Evolutionary conservation across 2,113 vertebrate species (phyloP), one percentile per base, ranked within the genome.

Genomic region (Ancistrus triradiatus): DNA sequence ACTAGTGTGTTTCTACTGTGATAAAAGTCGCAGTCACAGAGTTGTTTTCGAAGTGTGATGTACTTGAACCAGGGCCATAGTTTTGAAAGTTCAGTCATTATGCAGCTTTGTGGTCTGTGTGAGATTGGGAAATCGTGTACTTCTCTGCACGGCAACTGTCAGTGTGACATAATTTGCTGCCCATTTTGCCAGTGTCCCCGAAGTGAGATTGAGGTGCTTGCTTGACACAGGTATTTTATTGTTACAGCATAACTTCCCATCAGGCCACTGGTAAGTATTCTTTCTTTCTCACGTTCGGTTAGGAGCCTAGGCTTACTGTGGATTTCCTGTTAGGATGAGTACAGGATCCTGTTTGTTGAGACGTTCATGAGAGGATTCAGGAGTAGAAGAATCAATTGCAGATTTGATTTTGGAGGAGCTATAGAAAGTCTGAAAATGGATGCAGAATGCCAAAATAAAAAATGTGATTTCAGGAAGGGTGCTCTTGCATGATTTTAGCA

Each of bases 161-260:
- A 53, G n/a, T 53, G 50, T 1, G n/a, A 53, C 49, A 52, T 31
- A 27, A 52, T 3, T 14, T 52, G 14, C 17, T 52, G n/a, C 49
- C n/a, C 7, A 28, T 27, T 6, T 6, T 51, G 48, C 22, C 24
- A 8, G 11, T 15, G 1, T 25, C 25, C 7, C 25, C 14, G 21
- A 52, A 52, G 14, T n/a, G 27, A 7, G 49, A 25, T 14, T 31
- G 49, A 17, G 22, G 4, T 6, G 2, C 25, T 31, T 27, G n/a
- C 27, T 27, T 44, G 56, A 38, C 14, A 5, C 38, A 42, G 4
- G 38, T 42, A 15, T 5, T 42, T 6, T 42, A n/a, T 6, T 42
- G 38, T 6, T 59, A 59, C 21, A 59, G 44, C 11, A 22, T 8
- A 4, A 59, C 21, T 8, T 14, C 14, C 6, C 56, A 59, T 27